A percentile compares a stretch with the other conserved stretches of the same genome.
Evolutionary conservation across 1,140 invertebrate genomes (phyloP).

Genomic region (Sinonovacula constricta): DNA sequence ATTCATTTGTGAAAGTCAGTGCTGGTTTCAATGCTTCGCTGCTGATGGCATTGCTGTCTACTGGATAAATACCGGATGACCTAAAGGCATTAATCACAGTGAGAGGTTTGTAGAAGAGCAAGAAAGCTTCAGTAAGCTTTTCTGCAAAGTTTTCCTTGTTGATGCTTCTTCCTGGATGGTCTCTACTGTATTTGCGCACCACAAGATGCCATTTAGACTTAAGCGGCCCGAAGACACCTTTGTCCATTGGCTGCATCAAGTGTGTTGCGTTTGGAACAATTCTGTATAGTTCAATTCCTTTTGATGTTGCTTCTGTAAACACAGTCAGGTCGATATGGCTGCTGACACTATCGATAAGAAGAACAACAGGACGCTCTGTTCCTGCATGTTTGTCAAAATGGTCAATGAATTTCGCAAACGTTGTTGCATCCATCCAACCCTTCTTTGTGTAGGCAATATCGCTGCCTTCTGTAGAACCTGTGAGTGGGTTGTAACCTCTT

Average conservation of each 20-base stretch:
- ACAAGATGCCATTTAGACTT: conserved; percentile 8
- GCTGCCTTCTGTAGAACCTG: conserved; percentile 12
- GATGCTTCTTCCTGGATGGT: conserved; percentile 10
- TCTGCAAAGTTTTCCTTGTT: conserved; percentile 25
- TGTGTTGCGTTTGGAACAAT: conserved; percentile 23
- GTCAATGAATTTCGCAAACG: conserved; percentile 41
- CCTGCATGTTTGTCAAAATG: conserved; percentile 48
- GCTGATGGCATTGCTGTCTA: background rate
- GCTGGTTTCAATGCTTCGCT: background rate
- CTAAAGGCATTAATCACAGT: conserved; percentile 36
- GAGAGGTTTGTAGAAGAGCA: conserved; percentile 36
- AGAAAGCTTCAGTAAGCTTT: conserved; percentile 26
- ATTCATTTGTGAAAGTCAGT: background rate
- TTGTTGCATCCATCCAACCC: conserved; percentile 45
- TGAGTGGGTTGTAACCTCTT: conserved; percentile 27
- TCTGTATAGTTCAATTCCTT: conserved; percentile 35
- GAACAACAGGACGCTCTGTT: conserved; percentile 7
- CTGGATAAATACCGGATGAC: conserved; percentile 8
- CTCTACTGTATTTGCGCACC: background rate
- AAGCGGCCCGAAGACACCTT: conserved; percentile 10
- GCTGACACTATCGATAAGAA: conserved; percentile 24
- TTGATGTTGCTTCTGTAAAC: conserved; percentile 6
- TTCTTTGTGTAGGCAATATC: conserved; percentile 43
- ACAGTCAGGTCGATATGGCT: conserved; percentile 5
- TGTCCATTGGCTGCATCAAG: conserved; percentile 26